Conservation (phyloP, 2,113 vertebrate genomes). For the Dipodomys spectabilis region DNA sequence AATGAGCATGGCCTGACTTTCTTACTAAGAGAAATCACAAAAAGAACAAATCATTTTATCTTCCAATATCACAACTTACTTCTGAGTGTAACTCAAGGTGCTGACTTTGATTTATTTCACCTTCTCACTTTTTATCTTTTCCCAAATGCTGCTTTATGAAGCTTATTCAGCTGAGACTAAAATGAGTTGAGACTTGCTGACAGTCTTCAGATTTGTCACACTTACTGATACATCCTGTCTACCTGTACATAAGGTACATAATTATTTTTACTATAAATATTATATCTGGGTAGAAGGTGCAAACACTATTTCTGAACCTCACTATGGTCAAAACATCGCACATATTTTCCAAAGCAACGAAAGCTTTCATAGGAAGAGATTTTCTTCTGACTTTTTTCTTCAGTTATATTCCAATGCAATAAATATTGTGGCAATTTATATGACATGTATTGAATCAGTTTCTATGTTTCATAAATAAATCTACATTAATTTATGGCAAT, state of each 20-base stretch:
- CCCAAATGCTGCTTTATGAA: constrained; percentile 3
- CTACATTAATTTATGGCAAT: not conserved
- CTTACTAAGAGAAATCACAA: not conserved
- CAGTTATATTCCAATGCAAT: not conserved
- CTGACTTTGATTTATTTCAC: not conserved
- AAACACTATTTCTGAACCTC: not conserved
- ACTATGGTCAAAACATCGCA: not conserved
- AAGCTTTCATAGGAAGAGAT: not conserved
- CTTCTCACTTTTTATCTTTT: constrained; percentile 43
- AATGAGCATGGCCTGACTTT: not conserved
- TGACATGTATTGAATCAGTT: not conserved
- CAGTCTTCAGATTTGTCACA: not conserved
- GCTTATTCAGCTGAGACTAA: constrained; percentile 22
- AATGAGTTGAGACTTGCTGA: constrained; percentile 49
- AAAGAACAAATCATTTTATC: not conserved
- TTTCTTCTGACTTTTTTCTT: constrained; percentile 23
- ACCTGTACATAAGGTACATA: not conserved
- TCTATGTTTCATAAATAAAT: constrained; percentile 30
- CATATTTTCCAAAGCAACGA: constrained; percentile 43
- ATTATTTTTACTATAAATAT: constrained; percentile 44
- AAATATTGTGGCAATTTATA: constrained; percentile 22
- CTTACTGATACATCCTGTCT: constrained; percentile 10
- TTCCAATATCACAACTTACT: not conserved
- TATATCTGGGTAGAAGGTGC: not conserved
- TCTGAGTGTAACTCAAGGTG: not conserved